Evolutionary conservation across 2,797 vertebrate genomes (phyloP).

Genomic region (Gymnoscopelus microlampas): DNA sequence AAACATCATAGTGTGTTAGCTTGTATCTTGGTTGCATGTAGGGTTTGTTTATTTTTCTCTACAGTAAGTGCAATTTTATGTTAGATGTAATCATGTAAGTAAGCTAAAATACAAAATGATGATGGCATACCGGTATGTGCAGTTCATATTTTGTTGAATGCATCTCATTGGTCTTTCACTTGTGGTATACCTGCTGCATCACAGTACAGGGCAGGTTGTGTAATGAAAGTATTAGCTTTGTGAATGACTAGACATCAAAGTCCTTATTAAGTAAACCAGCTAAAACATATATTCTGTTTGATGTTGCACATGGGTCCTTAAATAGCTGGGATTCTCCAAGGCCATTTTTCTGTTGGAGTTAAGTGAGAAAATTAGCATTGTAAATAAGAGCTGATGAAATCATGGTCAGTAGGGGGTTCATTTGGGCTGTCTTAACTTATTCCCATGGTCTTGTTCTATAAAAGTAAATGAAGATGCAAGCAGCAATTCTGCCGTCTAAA

Average conservation of each 20-base stretch:
- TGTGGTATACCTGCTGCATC: no score
- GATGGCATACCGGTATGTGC: no score
- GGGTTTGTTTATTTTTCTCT: no score
- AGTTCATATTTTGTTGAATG: no score
- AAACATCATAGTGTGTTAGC: no score
- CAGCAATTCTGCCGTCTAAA: not conserved
- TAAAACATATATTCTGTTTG: slow-evolving; percentile 12
- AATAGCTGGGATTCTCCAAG: slow-evolving; percentile 11
- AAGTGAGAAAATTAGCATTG: slow-evolving; percentile 25
- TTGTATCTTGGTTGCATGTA: no score
- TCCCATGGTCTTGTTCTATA: slow-evolving; percentile 16
- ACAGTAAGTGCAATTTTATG: no score
- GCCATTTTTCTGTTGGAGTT: not conserved
- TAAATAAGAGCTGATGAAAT: slow-evolving; percentile 34
- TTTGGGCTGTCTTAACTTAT: slow-evolving; percentile 4
- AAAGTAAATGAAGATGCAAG: slow-evolving; percentile 21
- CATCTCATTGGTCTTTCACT: no score
- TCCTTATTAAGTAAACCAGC: slow-evolving; percentile 1
- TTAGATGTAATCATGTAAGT: no score
- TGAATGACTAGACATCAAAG: not conserved
- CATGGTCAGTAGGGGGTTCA: slow-evolving; percentile 20
- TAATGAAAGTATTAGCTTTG: no score
- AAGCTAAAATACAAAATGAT: no score
- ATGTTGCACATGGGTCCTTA: slow-evolving; percentile 5
- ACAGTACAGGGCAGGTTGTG: no score